A percentile compares a stretch with the other conserved stretches of the same genome.
phyloP scores from a whole-genome alignment of 2,888 invertebrate genomes.

The Anagyrus pseudococci region DNA sequence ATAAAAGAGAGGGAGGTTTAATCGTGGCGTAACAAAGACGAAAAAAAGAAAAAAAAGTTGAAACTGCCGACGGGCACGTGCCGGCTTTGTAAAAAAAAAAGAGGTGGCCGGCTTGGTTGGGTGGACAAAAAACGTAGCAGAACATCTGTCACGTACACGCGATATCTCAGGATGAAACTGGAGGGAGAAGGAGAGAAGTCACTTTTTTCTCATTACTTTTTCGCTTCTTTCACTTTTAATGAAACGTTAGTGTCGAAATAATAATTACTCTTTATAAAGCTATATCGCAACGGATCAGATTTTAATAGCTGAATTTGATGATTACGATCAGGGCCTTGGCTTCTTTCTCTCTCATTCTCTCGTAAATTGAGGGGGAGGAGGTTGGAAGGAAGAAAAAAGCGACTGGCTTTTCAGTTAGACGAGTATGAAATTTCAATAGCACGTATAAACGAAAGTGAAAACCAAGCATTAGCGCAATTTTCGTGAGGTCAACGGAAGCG shows the following conservation, averaged over 20 bases:
- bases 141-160: conserved; percentile 23
- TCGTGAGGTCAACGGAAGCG: neutral
- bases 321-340: too few species aligned
- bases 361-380: too few species aligned
- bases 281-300: too few species aligned
- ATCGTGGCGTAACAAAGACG: conserved; percentile 5
- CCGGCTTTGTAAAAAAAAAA: conserved; percentile 20
- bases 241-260: too few species aligned
- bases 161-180: neutral
- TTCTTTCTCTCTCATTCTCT: too few species aligned
- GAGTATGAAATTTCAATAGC: neutral
- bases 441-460: neutral
- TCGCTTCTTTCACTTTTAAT: too few species aligned
- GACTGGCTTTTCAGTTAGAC: neutral
- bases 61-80: conserved; percentile 20
- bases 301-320: too few species aligned
- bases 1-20: conserved; percentile 3
- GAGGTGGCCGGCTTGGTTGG: neutral
- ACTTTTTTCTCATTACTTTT: too few species aligned
- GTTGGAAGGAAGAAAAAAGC: too few species aligned
- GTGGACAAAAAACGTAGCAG: conserved; percentile 18
- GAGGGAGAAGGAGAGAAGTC: neutral
- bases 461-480: neutral
- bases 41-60: too few species aligned
- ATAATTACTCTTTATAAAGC: too few species aligned